Evolutionary conservation across 2,797 vertebrate species (phyloP).

Genomic region (Heliangelus exortis): DNA sequence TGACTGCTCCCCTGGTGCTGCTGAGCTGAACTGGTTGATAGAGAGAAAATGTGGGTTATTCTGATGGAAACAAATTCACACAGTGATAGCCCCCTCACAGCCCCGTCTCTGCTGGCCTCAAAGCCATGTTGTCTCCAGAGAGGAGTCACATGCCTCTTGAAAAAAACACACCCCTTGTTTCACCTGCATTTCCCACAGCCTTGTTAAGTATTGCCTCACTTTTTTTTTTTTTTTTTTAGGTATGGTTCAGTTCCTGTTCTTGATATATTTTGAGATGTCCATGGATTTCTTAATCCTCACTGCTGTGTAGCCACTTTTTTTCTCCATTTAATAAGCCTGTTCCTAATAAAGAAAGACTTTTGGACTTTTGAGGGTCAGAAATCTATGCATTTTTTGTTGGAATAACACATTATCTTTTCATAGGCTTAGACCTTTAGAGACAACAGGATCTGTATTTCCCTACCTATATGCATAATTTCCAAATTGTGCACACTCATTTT

Average conservation of each 20-base stretch:
- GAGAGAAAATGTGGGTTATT: slow-evolving; percentile 1
- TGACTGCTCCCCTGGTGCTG: not conserved
- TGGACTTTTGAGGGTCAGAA: not conserved
- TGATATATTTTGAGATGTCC: not conserved
- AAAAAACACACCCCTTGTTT: not conserved
- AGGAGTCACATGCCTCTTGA: not conserved
- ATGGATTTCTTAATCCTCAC: not conserved
- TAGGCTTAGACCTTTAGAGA: not conserved
- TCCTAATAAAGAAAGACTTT: not conserved
- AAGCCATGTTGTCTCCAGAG: not conserved
- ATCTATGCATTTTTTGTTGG: not conserved
- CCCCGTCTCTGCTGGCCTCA: not conserved
- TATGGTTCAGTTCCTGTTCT: not conserved
- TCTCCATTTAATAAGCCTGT: not conserved
- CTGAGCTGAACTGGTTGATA: not conserved
- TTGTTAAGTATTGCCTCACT: not conserved
- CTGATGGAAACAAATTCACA: not conserved
- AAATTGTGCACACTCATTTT: not conserved
- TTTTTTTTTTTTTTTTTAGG: not conserved
- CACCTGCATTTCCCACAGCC: not conserved
- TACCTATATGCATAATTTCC: not conserved
- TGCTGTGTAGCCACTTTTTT: not conserved
- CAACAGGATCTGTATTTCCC: not conserved
- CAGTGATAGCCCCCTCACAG: not conserved
- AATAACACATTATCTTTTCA: not conserved